Base-by-base conservation (phyloP, 2,797 vertebrate genomes). In the Numenius phaeopus region DNA sequence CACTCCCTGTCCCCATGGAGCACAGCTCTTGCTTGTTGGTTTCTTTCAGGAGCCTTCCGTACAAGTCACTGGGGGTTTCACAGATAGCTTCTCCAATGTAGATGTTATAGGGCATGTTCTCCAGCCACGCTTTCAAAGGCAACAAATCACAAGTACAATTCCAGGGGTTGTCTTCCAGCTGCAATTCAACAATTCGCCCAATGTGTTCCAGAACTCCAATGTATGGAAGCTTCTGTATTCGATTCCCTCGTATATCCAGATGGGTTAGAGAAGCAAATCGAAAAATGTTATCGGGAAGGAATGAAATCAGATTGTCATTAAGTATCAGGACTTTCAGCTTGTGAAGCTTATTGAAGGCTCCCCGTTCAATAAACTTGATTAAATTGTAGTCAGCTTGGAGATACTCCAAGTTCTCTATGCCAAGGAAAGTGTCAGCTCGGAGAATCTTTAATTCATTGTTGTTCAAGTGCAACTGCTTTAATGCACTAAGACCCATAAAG, bases 341-440 rank as follows among this genome's bases (percentile, higher is more conserved):
- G 98, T 99, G 99, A 95, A 99, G 98, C 98, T 99, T 99, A 98
- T 99, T 99, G 98, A 99, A 99, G 90, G 99, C 99, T 98, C 99
- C 99, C 67, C 99, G 99, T 98, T 99, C 99, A 93, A 99, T 99
- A 98, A 99, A 99, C 98, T 99, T 99, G 97, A 99, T 99, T 98
- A 99, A 98, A 98, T 99, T 99, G 98, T 99, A 99, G 99, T 99
- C 99, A 90, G 99, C 99, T 98, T 99, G 99, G 97, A 99, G 99
- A 98, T 99, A 99, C 98, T 99, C 99, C 99, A 99, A 98, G 98
- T 99, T 99, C 98, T 99, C 99, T 93, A 99, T 99, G 94, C 99
- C 99, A 97, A 99, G 98, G 97, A 99, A 99, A 97, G 99, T 99
- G 98, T 99, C 99, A 66, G 99, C 99, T 83, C 99, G 98, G 93